A percentile compares a stretch with the other conserved stretches of the same genome.
Conservation (phyloP, 2,888 invertebrate species). For the Hypsopygia costalis region DNA sequence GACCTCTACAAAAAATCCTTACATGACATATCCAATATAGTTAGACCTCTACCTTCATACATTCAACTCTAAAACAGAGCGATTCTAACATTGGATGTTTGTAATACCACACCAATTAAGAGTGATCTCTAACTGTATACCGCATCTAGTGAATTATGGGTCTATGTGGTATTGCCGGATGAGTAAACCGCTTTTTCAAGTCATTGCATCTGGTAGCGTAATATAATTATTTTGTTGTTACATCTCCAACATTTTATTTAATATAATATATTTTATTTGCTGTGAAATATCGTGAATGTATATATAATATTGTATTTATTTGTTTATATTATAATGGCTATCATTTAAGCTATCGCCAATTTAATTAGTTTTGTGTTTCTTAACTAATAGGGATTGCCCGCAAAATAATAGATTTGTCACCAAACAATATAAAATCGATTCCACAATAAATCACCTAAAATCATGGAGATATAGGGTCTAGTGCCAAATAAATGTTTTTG, state of each 20-base stretch:
- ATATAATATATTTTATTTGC: too few species aligned
- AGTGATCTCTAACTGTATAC: conserved; percentile 23
- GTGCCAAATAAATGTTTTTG: too few species aligned
- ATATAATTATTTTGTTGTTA: conserved; percentile 22
- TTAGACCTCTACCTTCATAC: conserved; percentile 15
- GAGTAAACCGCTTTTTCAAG: conserved; percentile 36
- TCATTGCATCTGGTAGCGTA: conserved; percentile 24
- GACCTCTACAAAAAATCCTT: conserved; percentile 54
- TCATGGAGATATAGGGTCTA: too few species aligned
- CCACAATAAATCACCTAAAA: too few species aligned
- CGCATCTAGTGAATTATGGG: conserved; percentile 21
- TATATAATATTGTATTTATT: too few species aligned
- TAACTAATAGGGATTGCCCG: too few species aligned
- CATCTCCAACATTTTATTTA: conserved; percentile 1
- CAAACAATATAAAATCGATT: too few species aligned
- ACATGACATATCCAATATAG: conserved; percentile 21
- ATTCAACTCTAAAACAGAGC: conserved; percentile 6
- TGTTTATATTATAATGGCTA: too few species aligned
- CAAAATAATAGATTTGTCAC: too few species aligned
- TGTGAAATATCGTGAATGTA: too few species aligned
- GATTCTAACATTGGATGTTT: conserved; percentile 15
- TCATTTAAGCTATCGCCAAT: too few species aligned
- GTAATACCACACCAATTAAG: conserved; percentile 15
- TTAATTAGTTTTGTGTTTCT: too few species aligned
- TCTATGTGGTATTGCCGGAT: conserved; percentile 26